Evolutionary conservation across 2,888 invertebrate genomes (phyloP), one percentile per base, ranked within the genome.

Genomic region (Drepanosiphum platanoidis): DNA sequence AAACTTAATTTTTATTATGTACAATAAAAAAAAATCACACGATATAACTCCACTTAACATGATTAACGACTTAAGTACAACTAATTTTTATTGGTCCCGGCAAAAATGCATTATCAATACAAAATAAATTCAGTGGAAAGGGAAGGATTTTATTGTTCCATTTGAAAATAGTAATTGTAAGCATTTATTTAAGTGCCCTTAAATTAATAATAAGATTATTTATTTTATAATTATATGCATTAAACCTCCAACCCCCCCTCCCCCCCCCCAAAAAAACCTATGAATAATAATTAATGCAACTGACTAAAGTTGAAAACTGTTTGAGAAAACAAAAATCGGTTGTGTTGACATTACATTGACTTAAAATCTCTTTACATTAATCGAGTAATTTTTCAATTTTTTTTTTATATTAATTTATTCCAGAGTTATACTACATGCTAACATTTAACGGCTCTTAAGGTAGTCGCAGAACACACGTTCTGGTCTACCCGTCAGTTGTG

Each of bases 21-120:
- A 72, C 81, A 82, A 61, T 72, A 82, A 30, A 64, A 61, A n/a
- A 70, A 64, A 61, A 72, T 71, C 32, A 61, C 81, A 0, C 18
- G 46, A 46, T 72, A 32, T 22, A 18, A 74, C 27, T 15, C 39
- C n/a, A 22, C 36, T 52, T 46, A 46, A 52, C 46, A 30, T 22
- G 13, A 30, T 46, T 22, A 46, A 74, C 9, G 32, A 30, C 27
- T 22, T 42, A 72, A 46, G 27, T n/a, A 18, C 32, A 18, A 74
- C 22, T 68, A 68, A 5, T 34, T 32, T 36, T 39, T 46, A 30
- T 75, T 58, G 75, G 75, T 75, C 75, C 58, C 3, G 5, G 9
- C n/a, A 32, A 34, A 32, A 58, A 34, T 34, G 0, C 0, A 8
- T 52, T 52, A 72, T 46, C 18, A 30, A 46, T 11, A 72, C 9